Base-by-base conservation (phyloP, 1,140 invertebrate species). In the Yoshiicerus persimilis region DNA sequence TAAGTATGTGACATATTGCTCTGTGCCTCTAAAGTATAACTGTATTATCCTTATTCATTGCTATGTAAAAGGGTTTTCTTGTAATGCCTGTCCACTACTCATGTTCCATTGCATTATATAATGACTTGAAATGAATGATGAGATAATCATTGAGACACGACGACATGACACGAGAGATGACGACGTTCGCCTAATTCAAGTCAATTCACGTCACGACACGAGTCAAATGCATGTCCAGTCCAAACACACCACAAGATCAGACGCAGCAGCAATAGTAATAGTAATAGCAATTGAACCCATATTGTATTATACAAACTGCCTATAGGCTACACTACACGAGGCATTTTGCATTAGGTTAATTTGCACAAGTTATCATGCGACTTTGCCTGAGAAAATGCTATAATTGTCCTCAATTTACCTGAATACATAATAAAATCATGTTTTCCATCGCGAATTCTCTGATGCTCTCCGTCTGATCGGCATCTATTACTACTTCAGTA, bases 71-170 rank as follows among this genome's bases (percentile, higher is more conserved):
- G 23, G 5, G 25, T 11, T 70, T 32, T 27, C 25, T 66, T 9
- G 62, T 66, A 64, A 64, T 70, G 66, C 5, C 16, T 11, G 11
- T n/a, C 47, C 4, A 56, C 20, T 56, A n/a, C 27, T 64, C n/a
- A 23, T 64, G 20, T 9, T 20, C 23, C 64, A 70, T 70, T 80
- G 62, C n/a, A 9, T 66, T 80, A 38, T 34, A 80, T 36, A 80
- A 80, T 20, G 75, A 23, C 20, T 38, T 34, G 20, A 38, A 38
- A 36, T 80, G 30, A 80, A 80, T 80, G 75, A 80, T 80, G 75
- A 80, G 75, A 80, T 80, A 80, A 80, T 80, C 20, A 80, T 80
- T 80, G 75, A 80, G 75, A 80, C 75, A 80, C 75, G 75, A 80
- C 75, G 75, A 80, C 75, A 80, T 38, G 75, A 80, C 75, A 80